phyloP scores from a whole-genome alignment of 2,797 vertebrate species.

The Podargus strigoides region DNA sequence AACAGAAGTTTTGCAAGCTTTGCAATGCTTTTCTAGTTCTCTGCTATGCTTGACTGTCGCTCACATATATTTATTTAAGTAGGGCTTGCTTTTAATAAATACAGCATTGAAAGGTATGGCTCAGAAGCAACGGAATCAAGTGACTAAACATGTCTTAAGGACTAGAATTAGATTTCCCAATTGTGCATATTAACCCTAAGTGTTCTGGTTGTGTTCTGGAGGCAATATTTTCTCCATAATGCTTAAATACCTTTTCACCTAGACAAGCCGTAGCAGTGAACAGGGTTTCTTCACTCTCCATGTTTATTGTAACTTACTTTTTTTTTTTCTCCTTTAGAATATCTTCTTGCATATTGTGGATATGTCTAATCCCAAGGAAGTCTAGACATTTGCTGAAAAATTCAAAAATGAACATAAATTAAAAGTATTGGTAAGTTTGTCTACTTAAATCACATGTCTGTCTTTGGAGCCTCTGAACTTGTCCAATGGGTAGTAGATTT shows the following conservation, averaged over 20 bases:
- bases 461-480: neutral
- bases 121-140: neutral
- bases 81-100: neutral
- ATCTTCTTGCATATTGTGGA: slow-evolving; percentile 82
- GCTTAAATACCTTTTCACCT: neutral
- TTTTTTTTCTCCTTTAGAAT: slow-evolving; percentile 64
- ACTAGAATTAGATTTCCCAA: neutral
- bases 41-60: neutral
- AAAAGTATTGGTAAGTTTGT: slow-evolving; percentile 77
- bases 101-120: neutral
- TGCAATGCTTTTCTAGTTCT: neutral
- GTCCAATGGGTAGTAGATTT: neutral
- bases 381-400: slow-evolving; percentile 83
- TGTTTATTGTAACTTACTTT: neutral
- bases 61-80: neutral
- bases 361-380: slow-evolving; percentile 79
- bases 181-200: neutral
- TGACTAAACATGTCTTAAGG: neutral
- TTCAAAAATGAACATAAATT: slow-evolving; percentile 77
- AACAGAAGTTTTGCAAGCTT: neutral
- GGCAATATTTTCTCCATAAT: neutral
- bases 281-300: neutral
- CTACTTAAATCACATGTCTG: neutral
- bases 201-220: neutral
- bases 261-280: neutral